Evolutionary conservation across 2,113 vertebrate species (phyloP).

Genomic region (Myrmecophaga tridactyla): DNA sequence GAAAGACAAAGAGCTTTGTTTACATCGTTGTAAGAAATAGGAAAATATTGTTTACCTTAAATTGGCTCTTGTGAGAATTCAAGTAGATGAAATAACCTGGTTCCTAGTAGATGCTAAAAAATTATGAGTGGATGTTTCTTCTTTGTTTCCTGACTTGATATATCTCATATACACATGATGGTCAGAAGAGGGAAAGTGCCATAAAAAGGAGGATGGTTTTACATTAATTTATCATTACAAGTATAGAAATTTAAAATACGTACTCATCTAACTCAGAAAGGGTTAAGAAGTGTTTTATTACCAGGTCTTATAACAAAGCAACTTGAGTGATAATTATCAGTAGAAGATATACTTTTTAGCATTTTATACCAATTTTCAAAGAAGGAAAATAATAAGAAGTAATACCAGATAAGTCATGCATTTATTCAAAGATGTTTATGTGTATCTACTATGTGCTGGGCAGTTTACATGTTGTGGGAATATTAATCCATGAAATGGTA

Average conservation of each 20-base stretch:
- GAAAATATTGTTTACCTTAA: neutral
- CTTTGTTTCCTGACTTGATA: neutral
- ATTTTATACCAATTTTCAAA: neutral
- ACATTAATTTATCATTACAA: neutral
- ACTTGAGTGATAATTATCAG: neutral
- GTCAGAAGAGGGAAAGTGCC: neutral
- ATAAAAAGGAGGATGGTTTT: neutral
- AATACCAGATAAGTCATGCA: neutral
- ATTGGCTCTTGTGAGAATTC: neutral
- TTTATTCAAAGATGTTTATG: neutral
- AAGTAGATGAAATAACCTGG: neutral
- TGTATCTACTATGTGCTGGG: neutral
- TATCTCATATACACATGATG: neutral
- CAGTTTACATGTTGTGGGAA: neutral
- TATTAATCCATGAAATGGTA: neutral
- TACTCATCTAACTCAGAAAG: neutral
- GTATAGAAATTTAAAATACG: neutral
- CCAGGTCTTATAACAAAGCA: neutral
- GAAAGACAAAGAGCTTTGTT: neutral
- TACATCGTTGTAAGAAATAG: neutral
- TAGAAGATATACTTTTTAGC: neutral
- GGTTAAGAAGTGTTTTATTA: neutral
- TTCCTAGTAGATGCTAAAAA: neutral
- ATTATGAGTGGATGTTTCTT: neutral
- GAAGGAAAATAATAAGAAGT: slow-evolving; percentile 32